Base-by-base conservation (phyloP, 2,113 vertebrate genomes). In the Falco punctatus region DNA sequence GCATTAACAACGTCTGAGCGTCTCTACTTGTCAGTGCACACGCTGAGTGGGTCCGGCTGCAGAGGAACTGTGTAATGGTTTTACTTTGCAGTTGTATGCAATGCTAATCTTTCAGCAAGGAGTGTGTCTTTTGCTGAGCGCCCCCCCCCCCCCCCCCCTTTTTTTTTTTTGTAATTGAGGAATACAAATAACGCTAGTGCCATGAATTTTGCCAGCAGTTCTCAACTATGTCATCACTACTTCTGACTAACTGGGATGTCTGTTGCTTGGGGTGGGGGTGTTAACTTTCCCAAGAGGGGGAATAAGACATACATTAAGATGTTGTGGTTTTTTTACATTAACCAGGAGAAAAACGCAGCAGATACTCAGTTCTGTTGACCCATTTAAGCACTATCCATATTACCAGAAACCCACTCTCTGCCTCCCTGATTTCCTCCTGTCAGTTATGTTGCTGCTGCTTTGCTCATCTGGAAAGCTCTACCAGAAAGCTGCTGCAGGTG, bases 251-350 rank as follows among this genome's bases (percentile, higher is more conserved):
- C 13, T 55, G 55, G 33, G 46, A 10, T 52, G 49, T 30, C 49
- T 30, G 0, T 52, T 92, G 33, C 62, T 80, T 33, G 11, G 15
- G 6, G 4, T 32, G 22, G 13, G 33, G 7, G 8, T 3, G 75
- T 83, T 26, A n/a, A 4, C 22, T 38, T 51, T 26, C 46, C 58
- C 42, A 58, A 22, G 61, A 69, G 28, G 59, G 16, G 38, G 17
- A 85, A 11, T 13, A 21, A 89, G 11, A 11, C 15, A 5, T 26
- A n/a, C 32, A 15, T 46, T 15, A 19, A 35, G 42, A 49, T 24
- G 7, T 0, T 78, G 22, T 9, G 5, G 0, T 2, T 42, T 30
- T 80, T 81, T 73, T 15, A 33, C 48, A 21, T 21, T 10, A 83
- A 40, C 26, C 12, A 44, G 18, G 18, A 17, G 67, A 3, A 66